Evolutionary conservation across 2,113 vertebrate species (phyloP), one percentile per base, ranked within the genome.

Genomic region (Limanda limanda): DNA sequence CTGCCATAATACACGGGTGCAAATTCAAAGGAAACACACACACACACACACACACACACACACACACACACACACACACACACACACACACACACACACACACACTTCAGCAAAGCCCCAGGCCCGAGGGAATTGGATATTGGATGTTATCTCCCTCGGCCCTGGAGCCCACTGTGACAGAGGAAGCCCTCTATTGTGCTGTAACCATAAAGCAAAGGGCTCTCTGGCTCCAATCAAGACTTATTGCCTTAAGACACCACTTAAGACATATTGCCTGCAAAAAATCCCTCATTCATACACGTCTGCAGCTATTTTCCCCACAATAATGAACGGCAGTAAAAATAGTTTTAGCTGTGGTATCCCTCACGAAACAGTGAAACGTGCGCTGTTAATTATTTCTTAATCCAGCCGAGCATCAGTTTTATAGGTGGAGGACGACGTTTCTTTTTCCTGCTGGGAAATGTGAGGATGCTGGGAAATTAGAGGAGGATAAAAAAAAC

Each of bases 111-210:
- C 55, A 66, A 81, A 81, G 60, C 87, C 69, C 9, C 48, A 3
- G 35, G 71, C 74, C 76, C 21, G 10, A 63, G 76, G 79, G 81
- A 86, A 87, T 81, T 86, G 55, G 82, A 87, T 74, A 68, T 76
- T 86, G 83, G 79, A 87, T 86, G 86, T 79, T 83, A 83, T 86
- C 54, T 52, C 56, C 64, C 48, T 61, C 60, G 12, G 72, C 45
- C 18, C 48, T 45, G 31, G 74, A 65, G 54, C 57, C 56, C 58
- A 56, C 17, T 21, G 63, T 78, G 76, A 86, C 68, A 84, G 76
- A 86, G 59, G 24, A 76, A 76, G 52, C 64, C 40, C 68, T 84
- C 78, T 25, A 40, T 14, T 73, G 21, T 42, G 65, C 58, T 79
- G 35, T 52, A 62, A 54, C 40, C 48, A 74, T 58, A 55, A 79